These are phyloP conservation scores for Agelaius phoeniceus DNA, from an alignment of 2,113 vertebrate species.

Conservation along the genomic window DNA sequence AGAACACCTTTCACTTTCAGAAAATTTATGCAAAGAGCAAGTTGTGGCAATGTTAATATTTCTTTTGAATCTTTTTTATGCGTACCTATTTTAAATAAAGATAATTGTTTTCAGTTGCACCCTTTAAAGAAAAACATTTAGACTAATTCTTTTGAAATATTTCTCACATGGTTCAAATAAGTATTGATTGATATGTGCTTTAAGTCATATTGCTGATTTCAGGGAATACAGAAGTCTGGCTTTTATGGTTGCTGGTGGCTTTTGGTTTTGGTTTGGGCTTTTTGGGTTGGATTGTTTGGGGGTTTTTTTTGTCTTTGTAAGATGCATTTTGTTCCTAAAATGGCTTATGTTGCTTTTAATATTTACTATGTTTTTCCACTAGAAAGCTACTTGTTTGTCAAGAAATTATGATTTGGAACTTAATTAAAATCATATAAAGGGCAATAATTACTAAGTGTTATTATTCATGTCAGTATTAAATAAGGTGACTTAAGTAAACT, in stretches of 20 bases:
- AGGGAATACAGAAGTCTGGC: neutral
- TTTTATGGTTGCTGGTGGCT: neutral
- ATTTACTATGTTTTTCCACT: neutral
- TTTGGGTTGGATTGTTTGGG: neutral
- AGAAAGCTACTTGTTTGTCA: neutral
- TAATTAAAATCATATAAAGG: neutral
- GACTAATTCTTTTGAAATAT: neutral
- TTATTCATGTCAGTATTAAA: neutral
- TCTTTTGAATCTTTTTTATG: neutral
- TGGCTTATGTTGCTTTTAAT: neutral
- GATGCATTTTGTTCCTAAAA: neutral
- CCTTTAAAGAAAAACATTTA: neutral
- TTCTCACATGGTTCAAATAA: neutral
- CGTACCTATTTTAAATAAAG: neutral
- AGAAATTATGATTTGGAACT: neutral
- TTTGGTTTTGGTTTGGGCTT: neutral
- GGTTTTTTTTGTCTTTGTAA: neutral
- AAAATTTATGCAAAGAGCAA: neutral
- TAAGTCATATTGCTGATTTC: neutral
- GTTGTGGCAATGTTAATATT: neutral
- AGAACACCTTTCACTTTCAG: neutral
- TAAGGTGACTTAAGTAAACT: neutral
- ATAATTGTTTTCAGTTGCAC: neutral
- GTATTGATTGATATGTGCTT: neutral
- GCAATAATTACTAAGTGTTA: neutral